These are phyloP conservation scores for Gymnobelideus leadbeateri DNA, from an alignment of 2,113 vertebrate species.

Conservation along the genomic window DNA sequence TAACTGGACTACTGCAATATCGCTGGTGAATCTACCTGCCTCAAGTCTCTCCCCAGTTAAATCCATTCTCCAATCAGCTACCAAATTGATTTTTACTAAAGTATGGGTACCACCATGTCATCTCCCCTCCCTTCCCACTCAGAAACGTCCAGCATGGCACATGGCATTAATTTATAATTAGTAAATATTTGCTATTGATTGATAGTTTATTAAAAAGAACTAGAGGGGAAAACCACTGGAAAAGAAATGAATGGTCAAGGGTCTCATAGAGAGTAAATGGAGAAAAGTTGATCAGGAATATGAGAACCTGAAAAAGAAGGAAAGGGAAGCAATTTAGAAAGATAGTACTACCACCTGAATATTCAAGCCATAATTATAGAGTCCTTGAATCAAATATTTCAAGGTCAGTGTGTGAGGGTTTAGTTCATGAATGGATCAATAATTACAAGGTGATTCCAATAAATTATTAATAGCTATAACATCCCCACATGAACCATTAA, in stretches of 20 bases:
- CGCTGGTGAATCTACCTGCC: neutral
- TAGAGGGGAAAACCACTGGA: neutral
- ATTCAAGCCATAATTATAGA: conserved; percentile 57
- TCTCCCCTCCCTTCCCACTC: neutral
- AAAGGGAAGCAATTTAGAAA: neutral
- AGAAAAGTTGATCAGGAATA: conserved; percentile 21
- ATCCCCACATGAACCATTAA: conserved; percentile 77
- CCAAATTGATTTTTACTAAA: neutral
- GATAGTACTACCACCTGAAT: neutral
- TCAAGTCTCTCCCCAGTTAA: neutral
- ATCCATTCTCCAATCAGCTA: neutral
- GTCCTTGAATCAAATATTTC: conserved; percentile 63
- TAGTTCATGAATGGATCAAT: conserved; percentile 68
- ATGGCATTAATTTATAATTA: neutral
- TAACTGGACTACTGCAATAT: neutral
- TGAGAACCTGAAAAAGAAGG: neutral
- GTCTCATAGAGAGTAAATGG: neutral
- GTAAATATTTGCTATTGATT: neutral
- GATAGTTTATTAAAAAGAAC: neutral
- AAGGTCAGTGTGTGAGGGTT: conserved; percentile 76
- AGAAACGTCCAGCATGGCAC: neutral
- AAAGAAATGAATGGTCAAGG: neutral
- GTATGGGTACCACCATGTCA: too few relatives aligned
- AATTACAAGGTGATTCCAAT: conserved; percentile 76
- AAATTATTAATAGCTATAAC: conserved; percentile 73